Evolutionary conservation across 2,888 invertebrate genomes (phyloP), one percentile per base, ranked within the genome.

Genomic region (Arrhopalites spinosus): DNA sequence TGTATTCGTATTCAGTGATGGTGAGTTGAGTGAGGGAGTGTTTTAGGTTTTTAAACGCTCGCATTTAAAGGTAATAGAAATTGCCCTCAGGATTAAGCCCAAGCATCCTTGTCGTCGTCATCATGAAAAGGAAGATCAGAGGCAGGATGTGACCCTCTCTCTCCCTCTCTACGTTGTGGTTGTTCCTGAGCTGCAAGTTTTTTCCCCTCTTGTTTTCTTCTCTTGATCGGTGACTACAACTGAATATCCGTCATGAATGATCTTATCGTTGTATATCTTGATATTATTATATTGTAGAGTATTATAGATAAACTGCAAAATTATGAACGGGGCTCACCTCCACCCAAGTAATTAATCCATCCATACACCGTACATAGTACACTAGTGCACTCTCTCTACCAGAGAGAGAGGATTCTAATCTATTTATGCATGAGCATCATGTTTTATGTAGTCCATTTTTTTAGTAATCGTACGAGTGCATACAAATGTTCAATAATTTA

Each of bases 61-160:
- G 8, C 25, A 30, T 30, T 63, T 63, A 63, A 63, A 63, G 63
- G 63, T 63, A 63, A 63, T 29, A 63, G 63, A 29, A 29, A 63
- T 30, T 63, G 29, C 63, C 47, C 47, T 47, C 3, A 45, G 67
- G 67, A 68, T 68, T 47, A 47, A n/a, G 50, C 11, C 36, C 36
- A 36, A 47, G 36, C 36, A 68, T 36, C 63, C 17, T 63, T 29
- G 11, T 63, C 63, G 29, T 63, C 30, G 11, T 15, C 29, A 30
- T 29, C 36, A 50, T n/a, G 15, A n/a, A 50, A 15, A 15, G 15
- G 50, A 50, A n/a, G 50, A 50, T 50, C 7, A 50, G 50, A 50
- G n/a, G 17, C 50, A 17, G 17, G 50, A n/a, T 2, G 17, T 45
- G 67, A 68, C 25, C 67, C 66, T 30, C 43, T 20, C 43, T 36